These are phyloP conservation scores for Clarias magur DNA, from an alignment of 2,113 vertebrate genomes.

Conservation along the genomic window DNA sequence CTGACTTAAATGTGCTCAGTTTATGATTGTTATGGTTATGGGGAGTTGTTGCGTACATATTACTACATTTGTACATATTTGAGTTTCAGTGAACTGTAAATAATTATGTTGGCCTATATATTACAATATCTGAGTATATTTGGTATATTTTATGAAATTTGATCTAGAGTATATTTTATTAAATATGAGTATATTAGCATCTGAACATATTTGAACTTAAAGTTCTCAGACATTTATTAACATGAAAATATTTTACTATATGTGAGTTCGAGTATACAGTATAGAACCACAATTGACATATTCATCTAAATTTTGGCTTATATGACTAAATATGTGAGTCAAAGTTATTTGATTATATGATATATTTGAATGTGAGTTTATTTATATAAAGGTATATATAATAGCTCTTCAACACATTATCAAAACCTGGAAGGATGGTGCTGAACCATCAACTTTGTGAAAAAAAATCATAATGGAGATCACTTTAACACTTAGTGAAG, in stretches of 20 bases:
- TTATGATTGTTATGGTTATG: neutral
- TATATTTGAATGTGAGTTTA: neutral
- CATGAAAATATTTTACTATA: neutral
- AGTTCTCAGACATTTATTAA: too few relatives aligned
- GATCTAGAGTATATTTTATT: neutral
- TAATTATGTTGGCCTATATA: neutral
- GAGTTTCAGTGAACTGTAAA: neutral
- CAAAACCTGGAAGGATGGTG: too few relatives aligned
- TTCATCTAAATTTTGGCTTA: too few relatives aligned
- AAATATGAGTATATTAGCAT: neutral
- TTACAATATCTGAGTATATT: neutral
- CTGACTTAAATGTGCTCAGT: neutral
- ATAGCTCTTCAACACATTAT: too few relatives aligned
- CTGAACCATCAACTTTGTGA: too few relatives aligned
- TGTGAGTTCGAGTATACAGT: neutral
- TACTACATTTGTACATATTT: neutral
- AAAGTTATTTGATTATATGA: neutral
- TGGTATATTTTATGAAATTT: neutral
- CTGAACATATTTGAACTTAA: too few relatives aligned
- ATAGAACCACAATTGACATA: neutral
- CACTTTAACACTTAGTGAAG: too few relatives aligned
- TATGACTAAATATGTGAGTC: too few relatives aligned
- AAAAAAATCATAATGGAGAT: too few relatives aligned
- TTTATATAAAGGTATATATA: neutral
- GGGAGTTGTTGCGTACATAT: too few relatives aligned